Conservation (phyloP, 2,888 invertebrate genomes). For the Bombyx huttoni region DNA sequence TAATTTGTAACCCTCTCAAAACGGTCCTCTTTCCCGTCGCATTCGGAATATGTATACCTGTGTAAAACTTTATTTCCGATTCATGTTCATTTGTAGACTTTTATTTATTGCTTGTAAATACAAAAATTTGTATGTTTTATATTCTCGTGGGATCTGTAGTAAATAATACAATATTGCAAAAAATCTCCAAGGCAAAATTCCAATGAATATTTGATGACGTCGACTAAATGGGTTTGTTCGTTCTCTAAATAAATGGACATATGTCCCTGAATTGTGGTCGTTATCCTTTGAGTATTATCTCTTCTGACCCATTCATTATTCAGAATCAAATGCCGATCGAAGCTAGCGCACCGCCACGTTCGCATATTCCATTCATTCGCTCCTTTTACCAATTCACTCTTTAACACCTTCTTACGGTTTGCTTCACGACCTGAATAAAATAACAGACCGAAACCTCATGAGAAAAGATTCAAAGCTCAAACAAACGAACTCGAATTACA, state of each 20-base stretch:
- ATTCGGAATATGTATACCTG: conserved; percentile 2
- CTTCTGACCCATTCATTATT: conserved; percentile 46
- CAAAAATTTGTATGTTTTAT: neutral
- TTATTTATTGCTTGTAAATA: conserved; percentile 1
- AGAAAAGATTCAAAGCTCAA: conserved; percentile 37
- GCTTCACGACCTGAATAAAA: conserved; percentile 61
- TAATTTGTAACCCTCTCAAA: conserved; percentile 6
- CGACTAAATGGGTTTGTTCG: neutral
- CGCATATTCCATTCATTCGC: conserved; percentile 58
- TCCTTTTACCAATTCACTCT: conserved; percentile 60
- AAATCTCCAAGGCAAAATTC: neutral
- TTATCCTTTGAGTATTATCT: conserved; percentile 25
- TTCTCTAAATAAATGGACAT: conserved; percentile 8
- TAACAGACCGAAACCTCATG: conserved; percentile 42
- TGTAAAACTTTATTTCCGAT: conserved; percentile 5
- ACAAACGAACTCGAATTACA: conserved; percentile 23
- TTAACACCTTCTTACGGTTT: conserved; percentile 64
- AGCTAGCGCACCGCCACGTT: conserved; percentile 32
- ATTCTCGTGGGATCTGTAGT: neutral
- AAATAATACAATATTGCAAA: neutral
- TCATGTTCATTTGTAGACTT: conserved; percentile 2
- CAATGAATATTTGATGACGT: neutral
- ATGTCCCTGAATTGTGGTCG: conserved; percentile 11
- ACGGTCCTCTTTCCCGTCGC: neutral
- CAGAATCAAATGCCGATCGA: conserved; percentile 36